Percentiles rank a stretch among this genome's conserved stretches.
Conservation (phyloP, 1,140 invertebrate genomes). For the Mya arenaria region DNA sequence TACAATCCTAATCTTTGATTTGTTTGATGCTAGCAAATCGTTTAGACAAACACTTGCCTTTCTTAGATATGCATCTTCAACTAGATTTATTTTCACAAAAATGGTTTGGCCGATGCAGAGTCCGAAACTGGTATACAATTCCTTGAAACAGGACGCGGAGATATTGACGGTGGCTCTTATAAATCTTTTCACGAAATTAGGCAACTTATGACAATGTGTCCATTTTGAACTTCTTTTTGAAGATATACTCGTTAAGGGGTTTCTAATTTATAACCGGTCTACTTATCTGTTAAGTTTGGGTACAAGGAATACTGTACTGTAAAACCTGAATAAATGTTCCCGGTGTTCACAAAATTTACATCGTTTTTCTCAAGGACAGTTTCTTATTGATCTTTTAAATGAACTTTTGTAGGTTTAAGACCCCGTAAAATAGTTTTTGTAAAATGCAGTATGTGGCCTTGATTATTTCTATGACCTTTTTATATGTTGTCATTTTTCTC, state of each 20-base stretch:
- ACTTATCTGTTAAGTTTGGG: conserved; percentile 37
- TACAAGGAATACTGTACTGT: conserved; percentile 1
- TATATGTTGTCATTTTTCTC: conserved; percentile 12
- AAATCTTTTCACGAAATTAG: conserved; percentile 45
- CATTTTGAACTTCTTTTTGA: conserved; percentile 48
- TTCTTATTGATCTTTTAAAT: conserved; percentile 1
- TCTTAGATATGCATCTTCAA: conserved; percentile 1
- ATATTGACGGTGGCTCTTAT: conserved; percentile 2
- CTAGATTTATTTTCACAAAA: conserved; percentile 17
- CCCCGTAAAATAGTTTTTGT: background rate
- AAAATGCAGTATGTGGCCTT: conserved; percentile 34
- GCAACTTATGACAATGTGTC: conserved; percentile 40
- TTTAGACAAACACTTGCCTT: conserved; percentile 8
- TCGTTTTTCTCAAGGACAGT: background rate
- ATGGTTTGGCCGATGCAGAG: conserved; percentile 28
- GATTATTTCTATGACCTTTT: conserved; percentile 22
- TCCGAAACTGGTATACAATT: conserved; percentile 25
- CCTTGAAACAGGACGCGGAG: conserved; percentile 4
- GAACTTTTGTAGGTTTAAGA: background rate
- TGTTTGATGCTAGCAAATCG: conserved; percentile 16
- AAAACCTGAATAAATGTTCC: background rate
- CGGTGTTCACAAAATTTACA: background rate
- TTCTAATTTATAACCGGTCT: conserved; percentile 46
- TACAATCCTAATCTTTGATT: background rate
- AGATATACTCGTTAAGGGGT: conserved; percentile 43